These are phyloP conservation scores for Ibycter americanus DNA, from an alignment of 2,797 vertebrate genomes.

Conservation along the genomic window DNA sequence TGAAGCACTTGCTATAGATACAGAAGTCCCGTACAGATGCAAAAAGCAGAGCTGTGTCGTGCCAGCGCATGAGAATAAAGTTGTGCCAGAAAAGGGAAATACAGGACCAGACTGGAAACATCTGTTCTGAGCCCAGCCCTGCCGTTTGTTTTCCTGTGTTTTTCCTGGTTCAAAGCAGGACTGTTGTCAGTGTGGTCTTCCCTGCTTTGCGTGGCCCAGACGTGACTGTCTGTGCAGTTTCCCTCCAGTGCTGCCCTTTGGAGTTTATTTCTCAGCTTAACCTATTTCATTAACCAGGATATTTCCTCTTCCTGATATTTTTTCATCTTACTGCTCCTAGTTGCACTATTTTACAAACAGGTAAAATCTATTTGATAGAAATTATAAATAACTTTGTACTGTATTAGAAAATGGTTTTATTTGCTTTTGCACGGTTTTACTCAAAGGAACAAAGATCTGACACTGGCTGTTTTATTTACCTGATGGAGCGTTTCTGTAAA, in stretches of 20 bases:
- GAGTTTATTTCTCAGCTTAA: neutral
- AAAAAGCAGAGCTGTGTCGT: neutral
- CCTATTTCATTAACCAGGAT: neutral
- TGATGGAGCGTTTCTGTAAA: neutral
- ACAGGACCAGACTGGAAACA: neutral
- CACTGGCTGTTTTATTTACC: neutral
- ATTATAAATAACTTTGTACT: neutral
- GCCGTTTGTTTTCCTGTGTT: neutral
- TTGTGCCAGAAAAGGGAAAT: neutral
- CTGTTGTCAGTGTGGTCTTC: neutral
- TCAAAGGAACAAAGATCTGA: neutral
- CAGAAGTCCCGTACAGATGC: neutral
- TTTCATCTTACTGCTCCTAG: neutral
- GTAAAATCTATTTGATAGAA: neutral
- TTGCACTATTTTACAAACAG: neutral
- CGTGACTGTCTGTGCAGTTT: neutral
- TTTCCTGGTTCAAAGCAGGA: neutral
- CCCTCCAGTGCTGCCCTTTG: neutral
- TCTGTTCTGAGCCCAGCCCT: neutral
- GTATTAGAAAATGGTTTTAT: neutral
- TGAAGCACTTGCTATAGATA: neutral
- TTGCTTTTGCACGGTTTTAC: neutral
- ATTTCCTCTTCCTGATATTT: neutral
- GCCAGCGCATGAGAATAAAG: neutral
- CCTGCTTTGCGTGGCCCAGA: neutral